A percentile compares a stretch with the other conserved stretches of the same genome.
phyloP scores from a whole-genome alignment of 2,888 invertebrate species.

The Rapana venosa region DNA sequence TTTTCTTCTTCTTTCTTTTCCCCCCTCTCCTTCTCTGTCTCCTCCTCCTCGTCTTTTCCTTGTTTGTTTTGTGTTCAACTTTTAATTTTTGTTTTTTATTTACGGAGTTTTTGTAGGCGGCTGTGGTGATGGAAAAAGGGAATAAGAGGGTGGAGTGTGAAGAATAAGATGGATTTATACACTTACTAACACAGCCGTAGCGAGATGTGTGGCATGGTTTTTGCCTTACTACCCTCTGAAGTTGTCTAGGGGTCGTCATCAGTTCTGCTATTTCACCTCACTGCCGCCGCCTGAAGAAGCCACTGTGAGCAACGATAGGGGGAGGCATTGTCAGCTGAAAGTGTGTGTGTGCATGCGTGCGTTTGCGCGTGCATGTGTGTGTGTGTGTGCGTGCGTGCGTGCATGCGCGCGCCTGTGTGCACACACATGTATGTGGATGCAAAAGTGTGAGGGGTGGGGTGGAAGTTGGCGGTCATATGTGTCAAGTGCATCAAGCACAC shows the following conservation, averaged over 20 bases:
- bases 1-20: too few species aligned
- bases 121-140: neutral
- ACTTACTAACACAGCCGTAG: neutral
- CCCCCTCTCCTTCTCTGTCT: too few species aligned
- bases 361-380: neutral
- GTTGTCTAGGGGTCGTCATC: constrained; percentile 4
- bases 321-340: neutral
- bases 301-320: neutral
- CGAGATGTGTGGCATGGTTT: neutral
- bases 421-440: neutral
- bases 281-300: neutral
- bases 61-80: too few species aligned
- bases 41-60: too few species aligned
- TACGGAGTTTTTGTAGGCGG: neutral
- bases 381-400: neutral
- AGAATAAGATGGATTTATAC: too few species aligned
- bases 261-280: neutral
- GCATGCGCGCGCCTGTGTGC: neutral
- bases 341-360: neutral
- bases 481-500: neutral
- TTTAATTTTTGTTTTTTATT: too few species aligned
- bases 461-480: neutral
- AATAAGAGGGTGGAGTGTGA: neutral
- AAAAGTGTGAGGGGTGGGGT: neutral
- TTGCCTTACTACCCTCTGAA: neutral